Evolutionary conservation across 2,797 vertebrate genomes (phyloP), one percentile per base, ranked within the genome.

Genomic region (Rousettus madagascariensis): DNA sequence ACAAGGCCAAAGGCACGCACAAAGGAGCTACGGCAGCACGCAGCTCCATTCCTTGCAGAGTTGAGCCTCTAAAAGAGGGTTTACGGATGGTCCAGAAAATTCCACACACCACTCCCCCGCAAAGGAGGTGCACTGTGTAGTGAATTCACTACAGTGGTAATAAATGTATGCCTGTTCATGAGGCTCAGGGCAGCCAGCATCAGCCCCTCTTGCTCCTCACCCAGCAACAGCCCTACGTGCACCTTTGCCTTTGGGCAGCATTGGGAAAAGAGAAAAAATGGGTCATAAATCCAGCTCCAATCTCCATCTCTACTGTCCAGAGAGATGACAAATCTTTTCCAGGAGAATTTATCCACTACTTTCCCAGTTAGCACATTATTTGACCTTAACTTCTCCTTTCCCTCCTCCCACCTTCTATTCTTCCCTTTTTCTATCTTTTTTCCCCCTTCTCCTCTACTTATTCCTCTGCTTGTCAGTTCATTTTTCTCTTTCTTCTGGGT

Each of bases 1-100:
- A 79, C 36, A 36, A 83, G 92, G 92, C 96, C 96, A 95, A 75
- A 86, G 91, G 83, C 91, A 19, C 0, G 24, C 74, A n/a, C 10
- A 0, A 1, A 24, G 85, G 59, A 90, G 53, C n/a, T 1, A 0
- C n/a, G 2, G 3, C 1, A 12, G 19, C n/a, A 19, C 36, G 86
- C 78, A 24, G 41, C 19, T 88, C 55, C 38, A 4, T 51, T 88
- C 72, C 78, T 79, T 43, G 26, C 2, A 57, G 91, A 51, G 59
- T 1, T 74, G 86, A 92, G 46, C 36, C 83, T 36, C 65, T 77
- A 38, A 89, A 69, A 90, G 46, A 86, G 13, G 46, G 24, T 12
- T 26, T 3, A 19, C n/a, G 46, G 55, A 46, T 11, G 13, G 13
- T 8, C 65, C 74, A 12, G 36, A 1, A 86, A 26, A 66, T 1